Evolutionary conservation across 2,113 vertebrate species (phyloP).

Genomic region (Phalacrocorax aristotelis): DNA sequence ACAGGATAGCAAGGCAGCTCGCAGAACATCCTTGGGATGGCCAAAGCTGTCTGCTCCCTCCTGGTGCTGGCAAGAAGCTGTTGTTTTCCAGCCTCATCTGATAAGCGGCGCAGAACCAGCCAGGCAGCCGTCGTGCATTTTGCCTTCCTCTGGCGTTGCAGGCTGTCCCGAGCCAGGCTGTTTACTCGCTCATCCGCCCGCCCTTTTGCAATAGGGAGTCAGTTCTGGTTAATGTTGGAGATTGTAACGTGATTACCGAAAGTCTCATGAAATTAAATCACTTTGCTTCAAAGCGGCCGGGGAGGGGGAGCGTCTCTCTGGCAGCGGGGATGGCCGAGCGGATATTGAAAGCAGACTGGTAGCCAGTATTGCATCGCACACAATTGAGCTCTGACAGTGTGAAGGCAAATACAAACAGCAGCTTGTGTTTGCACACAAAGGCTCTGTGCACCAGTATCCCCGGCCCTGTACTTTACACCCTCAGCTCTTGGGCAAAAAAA

Average conservation of each 20-base stretch:
- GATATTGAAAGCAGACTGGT: conserved; percentile 76
- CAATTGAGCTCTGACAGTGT: conserved; percentile 46
- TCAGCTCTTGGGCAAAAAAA: conserved; percentile 19
- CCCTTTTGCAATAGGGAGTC: conserved; percentile 63
- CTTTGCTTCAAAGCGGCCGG: conserved; percentile 81
- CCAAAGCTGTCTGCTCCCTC: conserved; percentile 50
- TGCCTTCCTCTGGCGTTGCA: conserved; percentile 12
- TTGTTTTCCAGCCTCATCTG: conserved; percentile 29
- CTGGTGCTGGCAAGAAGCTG: conserved; percentile 31
- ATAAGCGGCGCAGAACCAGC: not conserved
- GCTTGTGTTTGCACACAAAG: conserved; percentile 54
- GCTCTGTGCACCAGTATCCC: conserved; percentile 7
- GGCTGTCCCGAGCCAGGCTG: conserved; percentile 27
- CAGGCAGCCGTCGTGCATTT: conserved; percentile 17
- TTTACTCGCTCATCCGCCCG: conserved; percentile 33
- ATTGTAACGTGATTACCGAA: conserved; percentile 71
- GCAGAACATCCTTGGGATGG: not conserved
- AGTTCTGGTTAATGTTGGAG: conserved; percentile 85
- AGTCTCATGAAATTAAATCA: conserved; percentile 79
- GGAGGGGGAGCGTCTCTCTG: conserved; percentile 59
- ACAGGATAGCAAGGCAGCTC: conserved; percentile 14
- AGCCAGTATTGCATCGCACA: conserved; percentile 61
- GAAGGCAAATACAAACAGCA: conserved; percentile 51
- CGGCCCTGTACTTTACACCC: conserved; percentile 55
- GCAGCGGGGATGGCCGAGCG: conserved; percentile 70